phyloP scores from a whole-genome alignment of 1,140 invertebrate species.

The Rhagoletis zephyria region DNA sequence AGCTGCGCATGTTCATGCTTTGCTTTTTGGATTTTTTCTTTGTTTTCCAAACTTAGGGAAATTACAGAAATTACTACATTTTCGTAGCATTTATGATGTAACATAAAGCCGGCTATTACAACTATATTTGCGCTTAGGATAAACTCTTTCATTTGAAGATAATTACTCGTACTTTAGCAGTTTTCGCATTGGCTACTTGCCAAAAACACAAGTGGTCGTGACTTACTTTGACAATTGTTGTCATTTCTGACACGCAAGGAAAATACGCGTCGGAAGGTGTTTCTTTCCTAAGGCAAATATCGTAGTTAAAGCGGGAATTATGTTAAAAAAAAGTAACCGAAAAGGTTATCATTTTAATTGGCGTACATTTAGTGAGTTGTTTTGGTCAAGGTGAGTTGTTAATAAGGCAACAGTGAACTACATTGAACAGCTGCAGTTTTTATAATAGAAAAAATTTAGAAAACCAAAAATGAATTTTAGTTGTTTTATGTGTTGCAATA shows the following conservation, averaged over 20 bases:
- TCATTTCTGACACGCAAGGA: constrained; percentile 2
- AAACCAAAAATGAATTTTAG: too few relatives aligned
- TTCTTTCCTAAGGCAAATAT: neutral
- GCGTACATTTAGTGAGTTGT: neutral
- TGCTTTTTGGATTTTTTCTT: neutral
- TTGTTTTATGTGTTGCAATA: too few relatives aligned
- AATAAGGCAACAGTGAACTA: neutral
- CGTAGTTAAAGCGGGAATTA: neutral
- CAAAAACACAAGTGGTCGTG: constrained; percentile 1
- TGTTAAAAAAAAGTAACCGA: neutral
- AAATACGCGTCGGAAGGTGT: neutral
- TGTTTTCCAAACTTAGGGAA: constrained; percentile 2
- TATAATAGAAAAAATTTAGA: neutral
- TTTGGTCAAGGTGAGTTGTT: constrained; percentile 27
- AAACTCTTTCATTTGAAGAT: neutral
- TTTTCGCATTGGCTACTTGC: neutral
- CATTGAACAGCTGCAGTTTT: neutral
- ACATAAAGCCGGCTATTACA: neutral
- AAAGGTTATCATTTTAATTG: neutral
- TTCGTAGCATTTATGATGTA: constrained; percentile 12
- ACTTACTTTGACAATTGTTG: constrained; percentile 35
- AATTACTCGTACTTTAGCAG: neutral
- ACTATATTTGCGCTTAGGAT: neutral
- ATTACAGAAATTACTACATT: constrained; percentile 25
- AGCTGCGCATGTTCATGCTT: neutral